Conservation (phyloP, 2,888 invertebrate species). For the Masnerella sp. region DNA sequence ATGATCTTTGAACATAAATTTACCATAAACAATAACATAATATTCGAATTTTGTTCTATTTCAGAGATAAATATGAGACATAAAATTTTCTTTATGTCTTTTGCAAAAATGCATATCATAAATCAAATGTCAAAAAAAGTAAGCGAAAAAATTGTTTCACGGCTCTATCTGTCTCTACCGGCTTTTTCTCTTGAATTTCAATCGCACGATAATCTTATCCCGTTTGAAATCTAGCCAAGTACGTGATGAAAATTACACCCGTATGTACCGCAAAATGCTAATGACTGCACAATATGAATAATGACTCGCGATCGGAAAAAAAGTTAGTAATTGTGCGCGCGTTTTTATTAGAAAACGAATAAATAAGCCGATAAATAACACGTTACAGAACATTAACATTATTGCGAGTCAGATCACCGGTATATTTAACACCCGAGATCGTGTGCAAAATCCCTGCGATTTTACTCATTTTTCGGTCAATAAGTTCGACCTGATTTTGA, state of each 20-base stretch:
- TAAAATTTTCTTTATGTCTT: no score
- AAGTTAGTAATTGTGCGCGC: conserved; percentile 21
- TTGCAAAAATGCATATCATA: no score
- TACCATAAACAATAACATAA: no score
- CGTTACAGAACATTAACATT: conserved; percentile 35
- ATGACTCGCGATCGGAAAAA: conserved; percentile 27
- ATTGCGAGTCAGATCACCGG: conserved; percentile 14
- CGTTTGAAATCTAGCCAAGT: conserved; percentile 37
- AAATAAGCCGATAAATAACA: conserved; percentile 37
- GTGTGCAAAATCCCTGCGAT: neutral
- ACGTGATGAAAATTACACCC: conserved; percentile 44
- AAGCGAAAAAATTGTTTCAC: no score
- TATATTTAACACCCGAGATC: conserved; percentile 12
- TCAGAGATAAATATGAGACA: no score
- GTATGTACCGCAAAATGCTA: conserved; percentile 34
- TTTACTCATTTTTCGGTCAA: conserved; percentile 26
- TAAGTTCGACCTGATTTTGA: conserved; percentile 14
- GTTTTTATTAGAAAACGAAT: conserved; percentile 41
- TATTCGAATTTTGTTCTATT: no score
- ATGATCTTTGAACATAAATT: no score
- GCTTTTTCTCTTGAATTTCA: conserved; percentile 42
- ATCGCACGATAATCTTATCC: conserved; percentile 39
- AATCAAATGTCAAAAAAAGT: no score
- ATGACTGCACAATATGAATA: conserved; percentile 48
- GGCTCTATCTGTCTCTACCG: conserved; percentile 17